Evolutionary conservation across 2,888 invertebrate genomes (phyloP), one percentile per base, ranked within the genome.

Genomic region (Eulithis testata): DNA sequence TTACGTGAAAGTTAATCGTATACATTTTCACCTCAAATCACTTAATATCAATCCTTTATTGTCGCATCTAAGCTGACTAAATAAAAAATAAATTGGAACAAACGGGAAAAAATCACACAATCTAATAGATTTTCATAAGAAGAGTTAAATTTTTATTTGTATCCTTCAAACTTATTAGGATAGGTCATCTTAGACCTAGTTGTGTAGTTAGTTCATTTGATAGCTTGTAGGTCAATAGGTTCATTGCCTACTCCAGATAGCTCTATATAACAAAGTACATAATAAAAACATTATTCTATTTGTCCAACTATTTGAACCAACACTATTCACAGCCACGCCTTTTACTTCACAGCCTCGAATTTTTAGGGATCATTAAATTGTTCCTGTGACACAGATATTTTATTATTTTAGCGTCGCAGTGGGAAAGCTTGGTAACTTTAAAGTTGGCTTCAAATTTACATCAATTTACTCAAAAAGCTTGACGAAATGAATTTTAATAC

Each of bases 361-460:
- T 51, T 51, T 51, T n/a, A 31, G 51, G 27, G 51, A 36, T 51
- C 51, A 51, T 51, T 31, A 31, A 51, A 31, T 51, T 51, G 51
- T 27, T 51, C 51, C 31, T 14, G 14, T 31, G 27, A 4, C 7
- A 27, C 27, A 9, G 21, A 21, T 45, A 2, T 12, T 45, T 45
- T 45, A 47, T 47, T 47, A 12, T 47, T 53, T 5, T 40, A 72
- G 74, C 77, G 73, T 84, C 87, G 87, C 87, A 87, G 87, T 89
- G 87, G 85, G 86, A 69, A 79, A 80, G 70, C 49, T 65, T n/a
- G n/a, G n/a, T n/a, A n/a, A n/a, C n/a, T n/a, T n/a, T 76, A 55
- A 3, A 21, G 0, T 31, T 31, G 31, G 31, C 6, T 31, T 31
- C 2, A 31, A 31, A 5, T 31, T 6, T 31, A 6, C 31, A 31